A percentile compares a stretch with the other conserved stretches of the same genome.
Conservation (phyloP, 2,888 invertebrate species). For the Lucinisca nassula region DNA sequence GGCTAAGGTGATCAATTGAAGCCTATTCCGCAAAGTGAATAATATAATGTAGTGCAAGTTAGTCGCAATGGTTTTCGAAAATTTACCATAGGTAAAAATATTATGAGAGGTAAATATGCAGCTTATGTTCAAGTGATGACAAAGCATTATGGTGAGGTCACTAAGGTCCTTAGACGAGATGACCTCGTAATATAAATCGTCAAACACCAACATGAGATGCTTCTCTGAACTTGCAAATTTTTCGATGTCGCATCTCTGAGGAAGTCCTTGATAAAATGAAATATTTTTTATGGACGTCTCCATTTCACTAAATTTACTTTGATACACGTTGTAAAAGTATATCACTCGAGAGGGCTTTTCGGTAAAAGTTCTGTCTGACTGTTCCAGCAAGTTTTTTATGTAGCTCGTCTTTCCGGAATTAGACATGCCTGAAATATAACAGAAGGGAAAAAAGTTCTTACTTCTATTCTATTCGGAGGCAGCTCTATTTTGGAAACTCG, state of each 20-base stretch:
- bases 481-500: too few relatives aligned
- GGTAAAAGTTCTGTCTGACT: not conserved
- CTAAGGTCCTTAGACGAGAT: constrained; percentile 1
- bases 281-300: not conserved
- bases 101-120: not conserved
- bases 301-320: not conserved
- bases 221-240: not conserved
- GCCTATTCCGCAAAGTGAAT: constrained; percentile 8
- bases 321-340: not conserved
- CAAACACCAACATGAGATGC: constrained; percentile 9
- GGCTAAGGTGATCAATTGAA: constrained; percentile 2
- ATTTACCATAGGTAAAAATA: not conserved
- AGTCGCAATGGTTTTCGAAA: constrained; percentile 10
- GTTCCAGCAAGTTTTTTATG: not conserved
- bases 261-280: constrained; percentile 2
- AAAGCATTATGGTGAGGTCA: not conserved
- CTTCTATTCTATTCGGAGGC: too few relatives aligned
- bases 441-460: not conserved
- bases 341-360: not conserved
- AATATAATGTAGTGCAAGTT: constrained; percentile 8
- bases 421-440: not conserved
- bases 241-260: constrained; percentile 7
- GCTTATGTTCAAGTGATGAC: not conserved
- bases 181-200: constrained; percentile 10
- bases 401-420: not conserved